These are phyloP conservation scores for Steinernema scapterisci DNA, from an alignment of 2,888 invertebrate species.

Conservation along the genomic window DNA sequence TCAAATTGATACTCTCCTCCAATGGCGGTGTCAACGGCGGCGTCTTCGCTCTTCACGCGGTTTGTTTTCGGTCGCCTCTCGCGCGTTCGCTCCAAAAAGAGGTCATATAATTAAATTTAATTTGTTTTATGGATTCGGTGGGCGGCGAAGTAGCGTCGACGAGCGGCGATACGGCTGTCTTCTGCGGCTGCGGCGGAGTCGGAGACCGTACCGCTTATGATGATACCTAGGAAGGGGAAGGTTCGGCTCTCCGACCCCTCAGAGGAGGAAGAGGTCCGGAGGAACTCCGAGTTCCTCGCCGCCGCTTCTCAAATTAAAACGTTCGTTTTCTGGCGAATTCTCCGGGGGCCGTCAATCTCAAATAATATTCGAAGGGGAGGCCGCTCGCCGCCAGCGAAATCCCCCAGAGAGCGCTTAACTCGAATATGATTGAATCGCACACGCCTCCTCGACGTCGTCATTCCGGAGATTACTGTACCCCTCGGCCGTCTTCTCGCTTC, in stretches of 20 bases:
- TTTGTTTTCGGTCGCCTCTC: conserved; percentile 17
- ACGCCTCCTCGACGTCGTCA: conserved; percentile 11
- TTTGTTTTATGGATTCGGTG: conserved; percentile 31
- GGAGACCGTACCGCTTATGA: conserved; percentile 22
- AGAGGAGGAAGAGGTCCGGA: too few relatives aligned
- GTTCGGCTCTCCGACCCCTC: too few relatives aligned
- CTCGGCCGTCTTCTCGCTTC: not conserved
- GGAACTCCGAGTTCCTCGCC: too few relatives aligned
- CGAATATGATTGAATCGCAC: conserved; percentile 28
- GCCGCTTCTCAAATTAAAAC: conserved; percentile 28
- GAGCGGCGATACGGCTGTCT: conserved; percentile 24
- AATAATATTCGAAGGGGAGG: conserved; percentile 33
- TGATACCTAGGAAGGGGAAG: not conserved
- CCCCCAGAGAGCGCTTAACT: conserved; percentile 29
- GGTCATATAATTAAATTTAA: conserved; percentile 33
- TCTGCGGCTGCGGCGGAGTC: not conserved
- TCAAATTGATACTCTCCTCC: not conserved
- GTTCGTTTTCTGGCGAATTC: conserved; percentile 6
- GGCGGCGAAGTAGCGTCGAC: conserved; percentile 12
- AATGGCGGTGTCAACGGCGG: not conserved
- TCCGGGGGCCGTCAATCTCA: conserved; percentile 21
- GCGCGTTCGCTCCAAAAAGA: conserved; percentile 29
- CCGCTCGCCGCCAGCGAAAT: conserved; percentile 1
- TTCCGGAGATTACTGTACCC: conserved; percentile 5
- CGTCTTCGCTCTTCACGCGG: conserved; percentile 17